Conservation (phyloP, 2,113 vertebrate genomes). For the Pangasianodon gigas region DNA sequence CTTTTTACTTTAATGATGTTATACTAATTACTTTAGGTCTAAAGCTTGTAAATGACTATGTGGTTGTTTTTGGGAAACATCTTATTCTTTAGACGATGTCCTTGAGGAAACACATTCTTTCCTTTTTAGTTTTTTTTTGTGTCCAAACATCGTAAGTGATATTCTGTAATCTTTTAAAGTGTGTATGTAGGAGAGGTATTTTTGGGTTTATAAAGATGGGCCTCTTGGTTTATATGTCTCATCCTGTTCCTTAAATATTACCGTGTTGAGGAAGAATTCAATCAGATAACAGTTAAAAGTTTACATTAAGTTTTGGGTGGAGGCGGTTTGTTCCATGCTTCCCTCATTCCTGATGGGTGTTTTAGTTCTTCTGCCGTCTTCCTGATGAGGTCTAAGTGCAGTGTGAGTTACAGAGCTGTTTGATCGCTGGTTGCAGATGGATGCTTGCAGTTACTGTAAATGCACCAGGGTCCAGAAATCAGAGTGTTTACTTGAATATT, state of each 20-base stretch:
- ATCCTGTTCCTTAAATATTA: conserved; percentile 16
- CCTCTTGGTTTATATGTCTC: conserved; percentile 24
- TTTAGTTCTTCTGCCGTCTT: conserved; percentile 34
- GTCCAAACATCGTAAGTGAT: background rate
- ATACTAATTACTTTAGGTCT: background rate
- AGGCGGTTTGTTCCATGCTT: conserved; percentile 48
- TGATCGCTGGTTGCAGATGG: background rate
- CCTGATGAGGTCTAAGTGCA: conserved; percentile 49
- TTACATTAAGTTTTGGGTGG: conserved; percentile 48
- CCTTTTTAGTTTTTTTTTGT: background rate
- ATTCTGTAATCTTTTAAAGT: background rate
- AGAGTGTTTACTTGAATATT: background rate
- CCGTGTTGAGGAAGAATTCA: conserved; percentile 28
- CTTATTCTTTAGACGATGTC: background rate
- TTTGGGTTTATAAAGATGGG: background rate
- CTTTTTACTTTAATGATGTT: background rate
- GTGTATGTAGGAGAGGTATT: background rate
- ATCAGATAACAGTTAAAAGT: conserved; percentile 54
- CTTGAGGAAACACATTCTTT: background rate
- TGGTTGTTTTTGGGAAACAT: background rate
- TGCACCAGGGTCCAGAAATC: background rate
- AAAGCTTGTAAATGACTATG: background rate
- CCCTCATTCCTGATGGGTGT: conserved; percentile 35
- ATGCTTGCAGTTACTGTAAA: conserved; percentile 2
- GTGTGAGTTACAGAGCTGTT: conserved; percentile 28